phyloP scores from a whole-genome alignment of 2,888 invertebrate genomes.

The Hylaea fasciaria region DNA sequence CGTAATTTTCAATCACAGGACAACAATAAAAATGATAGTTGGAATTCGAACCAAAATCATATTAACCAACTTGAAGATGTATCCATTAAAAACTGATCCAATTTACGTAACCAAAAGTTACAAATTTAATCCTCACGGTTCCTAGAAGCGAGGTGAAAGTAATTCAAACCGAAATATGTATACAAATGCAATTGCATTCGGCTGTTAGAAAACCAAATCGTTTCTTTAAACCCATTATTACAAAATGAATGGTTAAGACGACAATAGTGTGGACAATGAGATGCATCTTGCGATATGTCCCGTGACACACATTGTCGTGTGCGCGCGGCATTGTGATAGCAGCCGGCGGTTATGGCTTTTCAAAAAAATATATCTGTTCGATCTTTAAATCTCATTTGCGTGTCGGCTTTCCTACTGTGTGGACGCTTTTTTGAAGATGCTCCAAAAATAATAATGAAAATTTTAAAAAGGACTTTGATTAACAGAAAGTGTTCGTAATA shows the following conservation, averaged over 20 bases:
- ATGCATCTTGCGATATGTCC: constrained; percentile 71
- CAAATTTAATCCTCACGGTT: constrained; percentile 7
- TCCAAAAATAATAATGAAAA: constrained; percentile 8
- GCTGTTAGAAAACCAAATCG: constrained; percentile 25
- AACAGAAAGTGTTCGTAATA: background rate
- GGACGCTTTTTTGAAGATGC: constrained; percentile 50
- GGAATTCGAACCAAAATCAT: too few species aligned
- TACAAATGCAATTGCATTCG: constrained; percentile 33
- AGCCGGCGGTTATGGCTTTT: constrained; percentile 47
- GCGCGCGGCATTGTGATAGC: constrained; percentile 63
- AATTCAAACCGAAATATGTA: constrained; percentile 3
- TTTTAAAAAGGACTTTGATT: background rate
- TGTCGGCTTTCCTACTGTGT: constrained; percentile 59
- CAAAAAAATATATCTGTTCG: constrained; percentile 68
- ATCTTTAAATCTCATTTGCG: constrained; percentile 67
- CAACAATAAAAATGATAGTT: too few species aligned
- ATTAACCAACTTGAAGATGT: too few species aligned
- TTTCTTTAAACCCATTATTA: constrained; percentile 29
- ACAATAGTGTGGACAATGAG: constrained; percentile 51
- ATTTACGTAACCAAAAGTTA: constrained; percentile 2
- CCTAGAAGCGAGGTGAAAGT: constrained; percentile 25
- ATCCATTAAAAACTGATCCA: constrained; percentile 18
- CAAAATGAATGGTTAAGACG: constrained; percentile 32
- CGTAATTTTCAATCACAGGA: too few species aligned
- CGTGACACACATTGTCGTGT: constrained; percentile 72